Evolutionary conservation across 2,113 vertebrate species (phyloP).

Genomic region (Urocitellus parryii): DNA sequence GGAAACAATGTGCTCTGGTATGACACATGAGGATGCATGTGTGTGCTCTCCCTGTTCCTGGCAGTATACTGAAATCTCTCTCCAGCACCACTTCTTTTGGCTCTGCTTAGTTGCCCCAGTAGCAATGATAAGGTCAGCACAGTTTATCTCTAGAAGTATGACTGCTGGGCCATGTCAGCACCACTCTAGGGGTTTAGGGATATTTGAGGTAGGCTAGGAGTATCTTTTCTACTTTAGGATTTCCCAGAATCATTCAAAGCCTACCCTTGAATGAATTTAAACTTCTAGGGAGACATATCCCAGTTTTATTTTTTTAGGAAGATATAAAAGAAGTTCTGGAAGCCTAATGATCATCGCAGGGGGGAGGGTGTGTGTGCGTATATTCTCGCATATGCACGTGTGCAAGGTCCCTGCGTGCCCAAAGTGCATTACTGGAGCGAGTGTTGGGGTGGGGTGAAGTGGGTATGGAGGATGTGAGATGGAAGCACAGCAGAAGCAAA

Average conservation of each 20-base stretch:
- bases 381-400: no score
- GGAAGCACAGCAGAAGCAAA: not conserved
- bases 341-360: not conserved
- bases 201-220: not conserved
- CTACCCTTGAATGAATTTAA: not conserved
- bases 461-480: not conserved
- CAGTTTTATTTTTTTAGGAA: not conserved
- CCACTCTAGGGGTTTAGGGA: not conserved
- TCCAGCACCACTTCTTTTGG: no score
- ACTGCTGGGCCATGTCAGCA: not conserved
- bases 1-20: not conserved
- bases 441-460: no score
- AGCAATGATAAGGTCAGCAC: no score
- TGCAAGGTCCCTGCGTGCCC: not conserved
- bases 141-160: not conserved
- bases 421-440: not conserved
- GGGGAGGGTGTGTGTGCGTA: not conserved
- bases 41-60: not conserved
- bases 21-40: not conserved
- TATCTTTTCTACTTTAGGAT: not conserved
- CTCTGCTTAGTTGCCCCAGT: not conserved
- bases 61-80: not conserved
- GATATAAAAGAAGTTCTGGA: not conserved
- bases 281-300: not conserved
- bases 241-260: conserved; percentile 3